Percentiles rank a stretch among this genome's conserved stretches.
These are phyloP conservation scores for Lateolabrax maculatus DNA, from an alignment of 2,797 vertebrate genomes.

Conservation along the genomic window DNA sequence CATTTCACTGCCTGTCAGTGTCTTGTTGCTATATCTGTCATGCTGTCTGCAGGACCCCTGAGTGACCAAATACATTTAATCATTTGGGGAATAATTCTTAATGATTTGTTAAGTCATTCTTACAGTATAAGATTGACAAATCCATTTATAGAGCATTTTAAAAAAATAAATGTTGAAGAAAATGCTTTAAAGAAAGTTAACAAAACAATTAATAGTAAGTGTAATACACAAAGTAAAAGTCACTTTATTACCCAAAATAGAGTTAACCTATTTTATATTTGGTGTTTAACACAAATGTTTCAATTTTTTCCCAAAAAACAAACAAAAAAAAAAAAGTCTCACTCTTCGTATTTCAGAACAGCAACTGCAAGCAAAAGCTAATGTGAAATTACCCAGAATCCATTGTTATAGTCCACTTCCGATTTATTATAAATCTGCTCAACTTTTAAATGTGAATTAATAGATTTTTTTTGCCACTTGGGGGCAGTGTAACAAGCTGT, in stretches of 20 bases:
- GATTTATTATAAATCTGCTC: neutral
- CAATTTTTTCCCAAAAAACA: no score
- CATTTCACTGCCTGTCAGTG: slow-evolving; percentile 37
- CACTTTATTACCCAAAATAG: no score
- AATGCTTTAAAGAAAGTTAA: neutral
- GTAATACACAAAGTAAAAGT: neutral
- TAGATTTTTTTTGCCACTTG: neutral
- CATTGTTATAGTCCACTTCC: neutral
- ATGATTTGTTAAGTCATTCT: neutral
- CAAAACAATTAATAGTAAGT: neutral
- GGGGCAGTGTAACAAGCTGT: neutral
- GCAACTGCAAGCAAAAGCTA: neutral
- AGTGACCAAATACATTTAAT: neutral
- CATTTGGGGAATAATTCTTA: neutral
- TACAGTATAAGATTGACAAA: rapidly evolving
- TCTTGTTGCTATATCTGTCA: slow-evolving; percentile 44
- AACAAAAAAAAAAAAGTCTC: no score
- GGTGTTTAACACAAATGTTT: neutral
- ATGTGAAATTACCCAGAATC: neutral
- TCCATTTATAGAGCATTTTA: neutral
- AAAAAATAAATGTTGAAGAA: neutral
- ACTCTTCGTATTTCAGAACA: neutral
- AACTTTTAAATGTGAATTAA: no score
- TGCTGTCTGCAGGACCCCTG: neutral
- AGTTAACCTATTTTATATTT: neutral